Conservation (phyloP, 2,888 invertebrate genomes). For the Ennomos erosarius region DNA sequence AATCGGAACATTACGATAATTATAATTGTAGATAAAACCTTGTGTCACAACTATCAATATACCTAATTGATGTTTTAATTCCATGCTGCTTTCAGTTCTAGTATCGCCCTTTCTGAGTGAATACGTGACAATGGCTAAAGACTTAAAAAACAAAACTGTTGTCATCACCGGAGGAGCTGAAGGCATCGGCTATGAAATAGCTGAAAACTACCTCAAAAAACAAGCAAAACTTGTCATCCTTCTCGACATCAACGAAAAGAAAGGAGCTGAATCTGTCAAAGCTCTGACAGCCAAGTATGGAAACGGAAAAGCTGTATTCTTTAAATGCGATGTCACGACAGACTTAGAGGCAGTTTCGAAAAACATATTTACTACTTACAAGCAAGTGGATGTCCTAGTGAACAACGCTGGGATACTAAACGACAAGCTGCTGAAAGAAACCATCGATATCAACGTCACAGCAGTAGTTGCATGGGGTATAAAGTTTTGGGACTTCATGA, state of each 20-base stretch:
- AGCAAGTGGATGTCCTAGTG: slow-evolving; percentile 66
- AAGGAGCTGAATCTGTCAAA: slow-evolving; percentile 66
- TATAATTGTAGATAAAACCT: no score
- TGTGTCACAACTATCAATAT: no score
- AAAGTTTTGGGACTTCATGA: slow-evolving; percentile 84
- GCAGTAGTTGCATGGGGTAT: slow-evolving; percentile 66
- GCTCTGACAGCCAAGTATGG: slow-evolving; percentile 74
- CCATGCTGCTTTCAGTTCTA: background rate
- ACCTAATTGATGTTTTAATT: background rate
- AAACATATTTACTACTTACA: slow-evolving; percentile 51
- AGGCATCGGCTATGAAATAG: slow-evolving; percentile 80
- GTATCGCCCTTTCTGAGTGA: background rate
- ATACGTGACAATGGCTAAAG: slow-evolving; percentile 34
- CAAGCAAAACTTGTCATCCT: slow-evolving; percentile 58
- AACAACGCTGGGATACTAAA: slow-evolving; percentile 71
- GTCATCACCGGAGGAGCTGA: slow-evolving; percentile 81
- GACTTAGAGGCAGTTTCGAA: slow-evolving; percentile 71
- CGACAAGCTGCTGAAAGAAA: slow-evolving; percentile 46
- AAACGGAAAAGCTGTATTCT: slow-evolving; percentile 67
- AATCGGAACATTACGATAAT: no score
- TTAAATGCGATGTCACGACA: slow-evolving; percentile 79
- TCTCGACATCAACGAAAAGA: slow-evolving; percentile 56
- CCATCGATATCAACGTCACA: slow-evolving; percentile 63
- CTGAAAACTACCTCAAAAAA: slow-evolving; percentile 70
- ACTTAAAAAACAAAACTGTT: slow-evolving; percentile 46